Percentiles rank a stretch among this genome's conserved stretches.
These are phyloP conservation scores for Scophthalmus maximus DNA, from an alignment of 2,113 vertebrate species.

Conservation along the genomic window DNA sequence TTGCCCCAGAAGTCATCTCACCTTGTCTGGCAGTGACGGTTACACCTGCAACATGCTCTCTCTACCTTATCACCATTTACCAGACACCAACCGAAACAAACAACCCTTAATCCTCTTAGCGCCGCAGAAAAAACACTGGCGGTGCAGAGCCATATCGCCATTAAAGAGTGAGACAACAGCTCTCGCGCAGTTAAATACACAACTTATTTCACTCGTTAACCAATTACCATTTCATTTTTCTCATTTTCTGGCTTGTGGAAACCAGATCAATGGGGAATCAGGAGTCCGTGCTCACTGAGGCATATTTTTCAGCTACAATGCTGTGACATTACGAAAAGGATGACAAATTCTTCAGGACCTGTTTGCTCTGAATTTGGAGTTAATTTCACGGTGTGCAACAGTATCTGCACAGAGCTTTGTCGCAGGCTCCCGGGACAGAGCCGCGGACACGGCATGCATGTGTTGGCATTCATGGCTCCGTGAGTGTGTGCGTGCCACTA, in stretches of 20 bases:
- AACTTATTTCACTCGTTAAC: conserved; percentile 51
- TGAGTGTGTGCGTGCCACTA: conserved; percentile 38
- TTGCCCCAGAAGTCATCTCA: conserved; percentile 43
- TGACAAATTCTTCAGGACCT: conserved; percentile 44
- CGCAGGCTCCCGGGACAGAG: conserved; percentile 26
- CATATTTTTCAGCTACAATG: conserved; percentile 19
- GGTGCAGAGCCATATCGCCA: conserved; percentile 47
- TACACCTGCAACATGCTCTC: conserved; percentile 54
- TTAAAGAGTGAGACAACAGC: conserved; percentile 67
- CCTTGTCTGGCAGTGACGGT: conserved; percentile 47
- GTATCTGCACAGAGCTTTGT: conserved; percentile 38
- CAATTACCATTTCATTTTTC: conserved; percentile 30
- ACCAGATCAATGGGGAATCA: conserved; percentile 32
- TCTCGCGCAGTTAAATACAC: conserved; percentile 47
- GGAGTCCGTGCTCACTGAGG: conserved; percentile 9
- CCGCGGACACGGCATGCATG: conserved; percentile 24
- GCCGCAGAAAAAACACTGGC: conserved; percentile 62
- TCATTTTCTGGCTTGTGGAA: conserved; percentile 5
- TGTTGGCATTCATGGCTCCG: conserved; percentile 37
- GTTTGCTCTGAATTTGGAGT: conserved; percentile 55
- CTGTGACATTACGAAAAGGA: conserved; percentile 16
- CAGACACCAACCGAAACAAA: conserved; percentile 76
- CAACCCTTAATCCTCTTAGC: conserved; percentile 81
- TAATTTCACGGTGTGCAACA: conserved; percentile 69
- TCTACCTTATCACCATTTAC: conserved; percentile 74